Evolutionary conservation across 2,888 invertebrate genomes (phyloP), one percentile per base, ranked within the genome.

Genomic region (Temnothorax unifasciatus): DNA sequence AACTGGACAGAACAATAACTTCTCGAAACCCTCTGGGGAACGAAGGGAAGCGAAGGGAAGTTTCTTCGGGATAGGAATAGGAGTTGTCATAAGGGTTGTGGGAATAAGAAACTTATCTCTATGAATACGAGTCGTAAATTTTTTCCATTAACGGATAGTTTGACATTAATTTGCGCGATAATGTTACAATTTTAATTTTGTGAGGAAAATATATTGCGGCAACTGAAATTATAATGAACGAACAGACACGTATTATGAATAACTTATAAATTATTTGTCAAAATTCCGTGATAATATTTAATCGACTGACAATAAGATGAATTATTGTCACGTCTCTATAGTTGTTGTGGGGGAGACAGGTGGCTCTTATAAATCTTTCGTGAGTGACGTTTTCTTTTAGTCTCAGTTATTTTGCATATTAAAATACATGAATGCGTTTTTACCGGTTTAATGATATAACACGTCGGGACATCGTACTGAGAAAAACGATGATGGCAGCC

Each of bases 1-100:
- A 91, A 86, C 89, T 87, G 84, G 89, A 91, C 91, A 85, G 89
- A 87, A 84, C 87, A 86, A 88, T 91, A 81, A 90, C 90, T 89
- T 84, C 82, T 79, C 15, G 34, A 73, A 76, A 29, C 11, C 61
- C 64, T 59, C 82, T 15, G 57, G 41, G 9, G 82, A 54, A 79
- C 57, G 69, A 76, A 83, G 82, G 25, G 6, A 79, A 41, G 74
- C 59, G 52, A 79, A 77, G 59, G 64, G 74, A 85, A 88, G 64
- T 41, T 77, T 29, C 29, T 34, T 38, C 34, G 68, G 50, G 38
- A 47, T 66, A 81, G 29, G 29, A 29, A 68, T 57, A 68, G 47
- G 47, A 77, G 15, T 66, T 59, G 81, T 81, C 82, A 81, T 69
- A 81, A 57, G 59, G 34, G 54, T 9, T 5, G 34, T 11, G 44